Conservation (phyloP, 2,888 invertebrate genomes). For the Eilema griseolum region DNA sequence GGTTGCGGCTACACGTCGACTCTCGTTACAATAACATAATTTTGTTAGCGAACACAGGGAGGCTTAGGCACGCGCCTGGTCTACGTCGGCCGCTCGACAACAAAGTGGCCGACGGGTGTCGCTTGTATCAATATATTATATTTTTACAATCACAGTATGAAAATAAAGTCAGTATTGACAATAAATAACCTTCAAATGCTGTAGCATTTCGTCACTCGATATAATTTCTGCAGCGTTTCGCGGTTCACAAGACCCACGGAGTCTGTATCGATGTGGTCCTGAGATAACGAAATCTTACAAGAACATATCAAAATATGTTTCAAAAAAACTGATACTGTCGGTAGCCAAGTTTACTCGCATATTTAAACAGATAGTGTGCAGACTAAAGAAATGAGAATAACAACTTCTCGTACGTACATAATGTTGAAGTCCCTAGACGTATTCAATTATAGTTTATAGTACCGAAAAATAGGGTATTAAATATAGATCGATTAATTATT, state of each 20-base stretch:
- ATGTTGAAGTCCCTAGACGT: constrained; percentile 25
- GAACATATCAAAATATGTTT: constrained; percentile 29
- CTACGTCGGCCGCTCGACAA: constrained; percentile 26
- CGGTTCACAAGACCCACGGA: constrained; percentile 31
- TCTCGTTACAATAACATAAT: constrained; percentile 47
- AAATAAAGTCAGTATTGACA: constrained; percentile 26
- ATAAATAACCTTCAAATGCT: constrained; percentile 26
- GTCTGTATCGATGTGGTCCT: constrained; percentile 24
- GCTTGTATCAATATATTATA: constrained; percentile 32
- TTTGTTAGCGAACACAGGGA: constrained; percentile 38
- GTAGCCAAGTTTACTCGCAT: constrained; percentile 35
- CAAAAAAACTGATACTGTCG: constrained; percentile 31
- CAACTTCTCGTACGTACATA: constrained; percentile 27
- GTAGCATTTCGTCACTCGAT: constrained; percentile 26
- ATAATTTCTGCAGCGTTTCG: constrained; percentile 34
- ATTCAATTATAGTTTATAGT: constrained; percentile 15
- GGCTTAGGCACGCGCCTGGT: constrained; percentile 32
- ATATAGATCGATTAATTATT: constrained; percentile 11
- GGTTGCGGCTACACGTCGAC: constrained; percentile 66
- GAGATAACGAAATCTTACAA: constrained; percentile 28
- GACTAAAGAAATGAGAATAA: constrained; percentile 38
- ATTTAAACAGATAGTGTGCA: constrained; percentile 36
- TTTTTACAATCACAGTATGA: constrained; percentile 41
- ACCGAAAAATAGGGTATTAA: constrained; percentile 24
- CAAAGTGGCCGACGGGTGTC: constrained; percentile 33